Base-by-base conservation (phyloP, 2,113 vertebrate genomes). In the Probosciger aterrimus region DNA sequence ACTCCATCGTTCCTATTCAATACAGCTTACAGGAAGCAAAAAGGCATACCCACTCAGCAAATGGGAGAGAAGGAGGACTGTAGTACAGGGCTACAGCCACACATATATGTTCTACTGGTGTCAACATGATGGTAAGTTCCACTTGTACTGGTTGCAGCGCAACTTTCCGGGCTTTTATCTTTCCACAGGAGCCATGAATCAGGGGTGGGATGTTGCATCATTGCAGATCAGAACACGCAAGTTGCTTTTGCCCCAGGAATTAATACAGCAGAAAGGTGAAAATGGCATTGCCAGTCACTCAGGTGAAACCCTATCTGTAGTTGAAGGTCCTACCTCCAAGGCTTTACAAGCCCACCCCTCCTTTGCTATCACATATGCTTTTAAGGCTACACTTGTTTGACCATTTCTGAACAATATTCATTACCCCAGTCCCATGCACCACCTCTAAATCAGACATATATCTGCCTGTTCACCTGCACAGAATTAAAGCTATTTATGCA, bases 11-110 rank as follows among this genome's bases (percentile, higher is more conserved):
- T 68, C n/a, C 37, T 30, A 35, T 43, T 70, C 22, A 50, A 1
- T 35, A 31, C 7, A 49, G 20, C 27, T 41, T 28, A 33, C 3
- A 63, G 55, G 22, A 68, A 13, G 28, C 22, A 35, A 71, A 89
- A 65, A 53, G 10, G 7, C n/a, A 49, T 5, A 44, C 17, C 4
- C 3, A 0, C 33, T 70, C 52, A 37, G 43, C 13, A 37, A 37
- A 9, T 0, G 0, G 17, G 12, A 64, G 22, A 27, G 31, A 82
- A 14, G 19, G 6, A 67, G 37, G 13, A n/a, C 50, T 1, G 1
- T 10, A 43, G 15, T 4, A 22, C 14, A 41, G 25, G 24, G 46
- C 20, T 83, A 8, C 30, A 73, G 28, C 11, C 25, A 18, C 24
- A 14, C 19, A 28, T 1, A 3, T 25, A 24, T 44, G 33, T 82